Base-by-base conservation (phyloP, 2,113 vertebrate species). In the Nicator chloris region DNA sequence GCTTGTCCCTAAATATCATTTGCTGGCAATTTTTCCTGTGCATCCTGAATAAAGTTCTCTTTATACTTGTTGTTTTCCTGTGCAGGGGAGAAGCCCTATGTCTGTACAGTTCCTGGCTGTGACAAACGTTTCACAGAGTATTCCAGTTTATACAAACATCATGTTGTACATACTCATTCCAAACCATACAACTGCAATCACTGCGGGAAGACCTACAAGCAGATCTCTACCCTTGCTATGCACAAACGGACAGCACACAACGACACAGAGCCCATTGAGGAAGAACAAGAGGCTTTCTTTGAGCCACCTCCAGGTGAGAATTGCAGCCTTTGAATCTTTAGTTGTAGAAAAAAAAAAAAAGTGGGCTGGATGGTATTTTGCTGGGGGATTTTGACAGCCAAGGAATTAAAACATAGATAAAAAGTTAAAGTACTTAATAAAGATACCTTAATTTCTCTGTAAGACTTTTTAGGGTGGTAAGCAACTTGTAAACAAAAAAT, bases 161-260 rank as follows among this genome's bases (percentile, higher is more conserved):
- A 99, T 53, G 99, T 99, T 65, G 99, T 99, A 91, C 99, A 99
- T 85, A 99, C 99, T 15, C 99, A 99, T 85, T 99, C 99, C 96
- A 99, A 99, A 98, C 99, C 99, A 19, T 99, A 99, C 97, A 99
- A 99, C 98, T 99, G 99, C 96, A 99, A 99, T 97, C 99, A 99
- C 95, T 99, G 99, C 71, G 99, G 99, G 47, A 99, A 99, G 94
- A 99, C 99, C 9, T 99, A 99, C 97, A 99, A 99, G 96, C 99
- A 99, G 98, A 99, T 99, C 95, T 99, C 99, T 40, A 99, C 99
- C 0, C 98, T 99, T 59, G 99, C 99, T 92, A 99, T 99, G 99
- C 99, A 99, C 98, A 99, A 99, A 91, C 97, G 99, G 92, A 99
- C 99, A 1, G 99, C 99, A 0, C 99, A 99, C 97, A 99, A 99